Evolutionary conservation across 53 echinoderm and acorn worm species (phyloP), one percentile per base, ranked within the genome.

Genomic region (Patiria pectinifera): DNA sequence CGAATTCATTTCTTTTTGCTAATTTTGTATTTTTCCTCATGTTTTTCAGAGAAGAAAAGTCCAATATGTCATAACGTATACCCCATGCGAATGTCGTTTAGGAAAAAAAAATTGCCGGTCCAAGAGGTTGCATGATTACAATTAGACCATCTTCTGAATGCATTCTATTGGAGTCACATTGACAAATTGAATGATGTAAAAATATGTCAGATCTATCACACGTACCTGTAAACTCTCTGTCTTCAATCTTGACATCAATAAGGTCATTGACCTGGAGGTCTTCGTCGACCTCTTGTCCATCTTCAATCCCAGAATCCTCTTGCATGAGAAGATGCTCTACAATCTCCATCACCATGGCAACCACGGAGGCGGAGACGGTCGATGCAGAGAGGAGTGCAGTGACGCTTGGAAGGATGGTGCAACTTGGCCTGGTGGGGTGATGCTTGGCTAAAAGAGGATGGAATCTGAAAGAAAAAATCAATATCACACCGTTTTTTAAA

Each of bases 321-420:
- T 87, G 86, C 80, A 92, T 85, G 77, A 98, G 89, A 6, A 98
- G 94, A 58, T 93, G 89, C 71, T 98, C 94, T 5, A 98, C 86
- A 1, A 98, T 94, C 62, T 95, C 96, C 95, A 95, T 94, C 80
- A 96, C 96, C 96, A 96, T 93, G 85, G 94, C 84, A 91, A 96
- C 92, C 71, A 96, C 96, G 2, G 95, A 19, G 14, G 83, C 91
- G 0, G 91, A 60, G 26, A 93, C 94, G 44, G 84, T 93, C 3
- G 94, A 76, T 26, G 94, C 92, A 2, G 95, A 91, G 23, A 98
- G 92, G 46, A 98, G 93, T 13, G 91, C 91, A 35, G 96, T 93
- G 24, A 94, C 91, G 14, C 70, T 46, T 45, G 94, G 94, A 13
- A 96, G 86, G 78, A 91, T 82, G 78, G 89, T 90, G 49, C 84